Percentiles rank a stretch among this genome's conserved stretches.
These are phyloP conservation scores for Gymnosoma rotundatum DNA, from an alignment of 2,888 invertebrate genomes.

Conservation along the genomic window DNA sequence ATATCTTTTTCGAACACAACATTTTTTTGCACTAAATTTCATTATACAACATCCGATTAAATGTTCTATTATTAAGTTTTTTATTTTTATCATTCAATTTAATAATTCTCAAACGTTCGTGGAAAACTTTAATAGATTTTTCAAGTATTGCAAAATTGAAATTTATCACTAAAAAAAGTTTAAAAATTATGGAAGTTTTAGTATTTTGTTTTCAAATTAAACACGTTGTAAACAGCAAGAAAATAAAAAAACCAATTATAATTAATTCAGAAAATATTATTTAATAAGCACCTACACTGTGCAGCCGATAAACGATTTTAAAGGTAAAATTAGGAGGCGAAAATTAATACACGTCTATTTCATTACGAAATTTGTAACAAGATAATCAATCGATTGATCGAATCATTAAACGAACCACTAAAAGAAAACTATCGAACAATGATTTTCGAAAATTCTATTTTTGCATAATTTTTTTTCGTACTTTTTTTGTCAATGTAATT, in stretches of 20 bases:
- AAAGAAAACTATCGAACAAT: conserved; percentile 36
- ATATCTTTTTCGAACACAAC: neutral
- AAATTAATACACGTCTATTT: conserved; percentile 57
- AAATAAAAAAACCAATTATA: neutral
- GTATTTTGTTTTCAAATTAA: neutral
- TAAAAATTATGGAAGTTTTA: neutral
- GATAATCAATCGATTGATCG: conserved; percentile 61
- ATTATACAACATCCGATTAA: conserved; percentile 43
- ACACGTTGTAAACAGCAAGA: no score
- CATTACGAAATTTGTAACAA: conserved; percentile 69
- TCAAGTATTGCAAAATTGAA: no score
- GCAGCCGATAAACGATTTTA: conserved; percentile 58
- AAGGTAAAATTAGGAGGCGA: conserved; percentile 18
- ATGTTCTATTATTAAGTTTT: neutral
- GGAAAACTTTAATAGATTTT: no score
- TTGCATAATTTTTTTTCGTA: conserved; percentile 42
- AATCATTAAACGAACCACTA: conserved; percentile 26
- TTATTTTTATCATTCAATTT: neutral
- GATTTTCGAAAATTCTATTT: conserved; percentile 70
- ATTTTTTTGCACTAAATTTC: conserved; percentile 13
- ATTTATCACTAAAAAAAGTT: no score
- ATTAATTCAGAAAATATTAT: neutral
- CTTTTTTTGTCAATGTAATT: conserved; percentile 12
- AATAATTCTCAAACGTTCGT: neutral
- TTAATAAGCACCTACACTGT: conserved; percentile 56